Conservation (phyloP, 2,797 vertebrate species). For the Lepus oiostolus region DNA sequence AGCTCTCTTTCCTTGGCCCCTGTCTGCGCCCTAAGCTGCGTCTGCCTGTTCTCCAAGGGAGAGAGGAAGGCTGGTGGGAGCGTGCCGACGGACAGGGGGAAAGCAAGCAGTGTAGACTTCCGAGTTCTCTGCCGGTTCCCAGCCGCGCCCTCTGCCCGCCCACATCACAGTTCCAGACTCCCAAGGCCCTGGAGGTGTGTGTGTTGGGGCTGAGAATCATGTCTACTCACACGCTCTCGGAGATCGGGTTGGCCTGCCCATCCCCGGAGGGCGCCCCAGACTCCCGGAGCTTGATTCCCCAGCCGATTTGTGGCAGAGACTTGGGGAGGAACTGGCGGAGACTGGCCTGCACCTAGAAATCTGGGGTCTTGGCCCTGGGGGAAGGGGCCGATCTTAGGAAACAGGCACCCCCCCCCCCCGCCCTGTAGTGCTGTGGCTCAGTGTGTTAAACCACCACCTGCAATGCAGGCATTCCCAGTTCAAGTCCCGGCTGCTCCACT, state of each 20-base stretch:
- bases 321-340: neutral
- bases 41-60: neutral
- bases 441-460: too few relatives aligned
- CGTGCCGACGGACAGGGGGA: accelerated
- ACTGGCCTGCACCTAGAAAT: neutral
- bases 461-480: too few relatives aligned
- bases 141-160: neutral
- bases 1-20: neutral
- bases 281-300: neutral
- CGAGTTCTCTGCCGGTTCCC: neutral
- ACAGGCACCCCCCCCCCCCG: too few relatives aligned
- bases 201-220: too few relatives aligned
- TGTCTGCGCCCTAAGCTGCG: neutral
- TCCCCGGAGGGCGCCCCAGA: neutral
- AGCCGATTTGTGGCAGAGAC: neutral
- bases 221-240: neutral
- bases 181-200: neutral
- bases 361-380: neutral
- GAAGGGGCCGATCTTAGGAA: neutral
- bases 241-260: neutral
- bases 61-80: neutral
- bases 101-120: neutral
- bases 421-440: too few relatives aligned
- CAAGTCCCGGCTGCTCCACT: too few relatives aligned
- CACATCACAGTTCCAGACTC: neutral